phyloP scores from a whole-genome alignment of 2,888 invertebrate genomes.

The Pyrocoelia pectoralis region DNA sequence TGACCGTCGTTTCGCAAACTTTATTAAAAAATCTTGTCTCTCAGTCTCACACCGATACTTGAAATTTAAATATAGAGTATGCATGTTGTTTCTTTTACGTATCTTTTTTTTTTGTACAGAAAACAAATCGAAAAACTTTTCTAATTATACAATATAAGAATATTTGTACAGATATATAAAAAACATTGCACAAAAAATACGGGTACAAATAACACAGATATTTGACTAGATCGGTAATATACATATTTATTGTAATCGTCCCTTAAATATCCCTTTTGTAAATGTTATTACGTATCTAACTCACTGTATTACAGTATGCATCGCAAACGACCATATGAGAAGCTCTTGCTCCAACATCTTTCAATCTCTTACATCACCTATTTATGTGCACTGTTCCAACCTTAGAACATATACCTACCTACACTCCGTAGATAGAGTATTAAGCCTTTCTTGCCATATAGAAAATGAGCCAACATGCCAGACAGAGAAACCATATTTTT shows the following conservation, averaged over 20 bases:
- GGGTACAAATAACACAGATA: conserved; percentile 46
- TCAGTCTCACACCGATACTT: conserved; percentile 26
- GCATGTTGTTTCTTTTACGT: conserved; percentile 45
- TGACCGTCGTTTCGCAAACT: conserved; percentile 47
- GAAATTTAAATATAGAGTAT: conserved; percentile 50
- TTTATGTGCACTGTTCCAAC: no score
- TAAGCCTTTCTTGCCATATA: no score
- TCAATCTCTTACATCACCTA: no score
- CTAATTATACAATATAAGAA: conserved; percentile 26
- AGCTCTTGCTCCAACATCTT: no score
- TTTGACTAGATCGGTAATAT: conserved; percentile 43
- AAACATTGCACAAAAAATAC: conserved; percentile 43
- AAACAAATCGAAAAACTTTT: conserved; percentile 27
- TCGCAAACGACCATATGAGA: not conserved
- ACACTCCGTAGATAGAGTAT: no score
- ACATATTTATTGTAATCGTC: not conserved
- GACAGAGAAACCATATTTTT: no score
- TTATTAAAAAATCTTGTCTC: conserved; percentile 38
- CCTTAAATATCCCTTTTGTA: conserved; percentile 38
- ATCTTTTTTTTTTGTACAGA: conserved; percentile 15
- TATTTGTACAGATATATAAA: conserved; percentile 47
- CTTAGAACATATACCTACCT: no score
- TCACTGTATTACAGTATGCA: not conserved
- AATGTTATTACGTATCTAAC: not conserved
- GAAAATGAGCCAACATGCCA: no score